A percentile compares a stretch with the other conserved stretches of the same genome.
Evolutionary conservation across 2,797 vertebrate species (phyloP).

Genomic region (Hyperoplus lanceolatus): DNA sequence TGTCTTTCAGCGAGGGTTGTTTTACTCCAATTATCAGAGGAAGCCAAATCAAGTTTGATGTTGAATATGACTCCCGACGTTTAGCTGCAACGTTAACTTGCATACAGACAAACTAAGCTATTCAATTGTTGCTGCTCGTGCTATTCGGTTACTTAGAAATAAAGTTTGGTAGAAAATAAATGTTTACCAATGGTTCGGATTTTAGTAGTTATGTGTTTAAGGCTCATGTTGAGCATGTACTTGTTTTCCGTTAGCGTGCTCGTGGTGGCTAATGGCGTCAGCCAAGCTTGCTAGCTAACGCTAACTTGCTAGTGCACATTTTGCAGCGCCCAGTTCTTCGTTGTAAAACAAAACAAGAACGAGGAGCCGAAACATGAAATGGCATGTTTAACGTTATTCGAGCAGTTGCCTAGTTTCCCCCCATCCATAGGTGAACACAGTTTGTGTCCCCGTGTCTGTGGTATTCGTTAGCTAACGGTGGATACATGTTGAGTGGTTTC

Average conservation of each 20-base stretch:
- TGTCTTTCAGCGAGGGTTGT: not conserved
- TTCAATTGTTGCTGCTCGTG: not conserved
- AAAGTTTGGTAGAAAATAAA: accelerated
- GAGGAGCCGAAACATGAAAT: accelerated
- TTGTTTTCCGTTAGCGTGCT: constrained; percentile 25
- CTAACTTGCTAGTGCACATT: constrained; percentile 30
- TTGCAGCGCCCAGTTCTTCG: not conserved
- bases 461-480: not conserved
- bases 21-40: not conserved
- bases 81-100: constrained; percentile 31
- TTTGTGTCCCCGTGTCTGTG: no score
- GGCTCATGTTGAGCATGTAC: not conserved
- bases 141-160: accelerated
- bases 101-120: not conserved
- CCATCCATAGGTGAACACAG: accelerated
- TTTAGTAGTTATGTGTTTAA: not conserved
- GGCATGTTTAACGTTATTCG: accelerated
- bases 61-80: constrained; percentile 17
- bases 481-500: not conserved
- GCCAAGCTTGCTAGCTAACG: constrained; percentile 33
- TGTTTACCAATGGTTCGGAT: accelerated
- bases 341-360: not conserved
- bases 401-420: accelerated
- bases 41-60: not conserved
- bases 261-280: constrained; percentile 44